Evolutionary conservation across 2,888 invertebrate species (phyloP), one percentile per base, ranked within the genome.

Genomic region (Drosophila affinis): DNA sequence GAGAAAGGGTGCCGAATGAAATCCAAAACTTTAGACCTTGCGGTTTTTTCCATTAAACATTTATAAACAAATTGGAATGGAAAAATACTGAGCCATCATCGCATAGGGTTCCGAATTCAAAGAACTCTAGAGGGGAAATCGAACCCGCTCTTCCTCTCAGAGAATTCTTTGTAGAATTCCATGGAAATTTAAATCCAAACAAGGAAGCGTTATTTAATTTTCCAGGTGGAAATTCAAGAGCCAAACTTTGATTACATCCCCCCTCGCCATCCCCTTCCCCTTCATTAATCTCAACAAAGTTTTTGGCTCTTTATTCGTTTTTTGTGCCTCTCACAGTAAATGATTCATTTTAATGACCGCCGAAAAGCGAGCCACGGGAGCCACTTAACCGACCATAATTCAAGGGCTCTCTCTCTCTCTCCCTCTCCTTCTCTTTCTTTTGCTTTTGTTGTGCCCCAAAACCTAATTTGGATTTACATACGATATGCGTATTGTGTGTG

Each of bases 361-460:
- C 39, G n/a, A 39, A 39, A 39, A 21, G 21, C 39, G 44, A 69
- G 44, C 34, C 34, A 27, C 45, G 48, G 52, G 14, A 39, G 61
- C 67, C 67, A 73, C 67, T 72, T 73, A 62, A 52, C 61, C 57
- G 55, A 48, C 51, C 62, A 62, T 72, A 67, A 73, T 55, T 65
- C 58, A 62, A 48, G 55, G 44, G 10, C 21, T 24, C 27, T 51
- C 24, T 29, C 12, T 34, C 27, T 9, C 27, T 7, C 17, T 18
- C 32, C 51, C 39, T 27, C 9, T 2, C 29, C 3, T 2, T 12
- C 14, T 39, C 14, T 39, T 6, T 12, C n/a, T 21, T 9, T 54
- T 44, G n/a, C n/a, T 3, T n/a, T 39, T 39, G 39, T 39, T n/a
- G 57, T 46, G 46, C 55, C 44, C 39, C 34, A 9, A 54, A 54